A percentile compares a stretch with the other conserved stretches of the same genome.
Conservation (phyloP, 2,113 vertebrate genomes). For the Chitala chitala region DNA sequence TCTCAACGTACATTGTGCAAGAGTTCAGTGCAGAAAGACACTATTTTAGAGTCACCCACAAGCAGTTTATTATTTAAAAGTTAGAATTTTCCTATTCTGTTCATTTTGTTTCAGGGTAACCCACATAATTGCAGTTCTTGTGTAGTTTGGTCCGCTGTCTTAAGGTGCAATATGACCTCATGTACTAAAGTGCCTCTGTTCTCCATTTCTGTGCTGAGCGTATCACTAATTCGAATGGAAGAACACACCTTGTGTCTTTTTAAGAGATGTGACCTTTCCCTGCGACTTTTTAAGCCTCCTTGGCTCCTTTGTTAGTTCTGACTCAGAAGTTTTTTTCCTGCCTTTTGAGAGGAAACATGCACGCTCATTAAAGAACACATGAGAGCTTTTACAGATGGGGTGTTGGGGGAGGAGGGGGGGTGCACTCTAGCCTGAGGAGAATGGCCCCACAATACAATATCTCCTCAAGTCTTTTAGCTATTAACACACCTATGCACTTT, state of each 20-base stretch:
- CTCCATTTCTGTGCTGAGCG: too few species aligned
- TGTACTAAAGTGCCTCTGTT: too few species aligned
- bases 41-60: neutral
- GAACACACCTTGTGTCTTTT: neutral
- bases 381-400: neutral
- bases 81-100: neutral
- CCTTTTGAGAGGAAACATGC: neutral
- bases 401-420: too few species aligned
- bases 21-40: too few species aligned
- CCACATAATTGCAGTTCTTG: neutral
- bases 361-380: conserved; percentile 2
- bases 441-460: neutral
- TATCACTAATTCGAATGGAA: too few species aligned
- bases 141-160: neutral
- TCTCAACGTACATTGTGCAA: too few species aligned
- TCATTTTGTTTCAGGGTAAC: neutral
- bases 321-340: neutral
- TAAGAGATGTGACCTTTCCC: neutral
- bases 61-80: neutral
- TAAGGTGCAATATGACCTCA: neutral
- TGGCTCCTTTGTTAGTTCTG: neutral
- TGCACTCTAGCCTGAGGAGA: neutral
- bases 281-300: neutral
- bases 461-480: conserved; percentile 39
- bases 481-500: conserved; percentile 46